Conservation (phyloP, 2,888 invertebrate species). For the Lumbricus terrestris region DNA sequence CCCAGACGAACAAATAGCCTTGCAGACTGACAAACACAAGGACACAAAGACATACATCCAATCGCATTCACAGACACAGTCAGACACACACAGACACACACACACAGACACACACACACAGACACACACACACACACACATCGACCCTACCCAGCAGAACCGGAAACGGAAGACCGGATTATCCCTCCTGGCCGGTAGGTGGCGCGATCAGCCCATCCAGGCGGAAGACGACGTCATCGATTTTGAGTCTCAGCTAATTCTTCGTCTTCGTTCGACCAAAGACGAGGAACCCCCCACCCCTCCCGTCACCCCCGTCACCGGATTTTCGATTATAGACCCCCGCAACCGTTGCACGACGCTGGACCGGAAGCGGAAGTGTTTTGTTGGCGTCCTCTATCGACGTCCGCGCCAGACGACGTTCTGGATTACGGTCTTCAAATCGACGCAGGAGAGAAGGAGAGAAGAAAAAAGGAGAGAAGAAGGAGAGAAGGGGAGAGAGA, state of each 20-base stretch:
- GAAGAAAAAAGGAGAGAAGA: no score
- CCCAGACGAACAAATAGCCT: no score
- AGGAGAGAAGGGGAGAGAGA: no score
- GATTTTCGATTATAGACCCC: background rate
- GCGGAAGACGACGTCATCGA: background rate
- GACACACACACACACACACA: background rate
- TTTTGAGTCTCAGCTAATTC: background rate
- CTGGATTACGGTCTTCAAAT: background rate
- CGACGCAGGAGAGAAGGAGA: background rate
- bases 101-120: background rate
- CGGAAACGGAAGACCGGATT: background rate
- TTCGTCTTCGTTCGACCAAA: background rate
- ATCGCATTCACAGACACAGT: background rate
- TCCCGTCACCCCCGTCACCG: no score
- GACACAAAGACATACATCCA: no score
- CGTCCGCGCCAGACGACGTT: background rate
- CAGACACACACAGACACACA: background rate
- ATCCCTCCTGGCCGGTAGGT: background rate
- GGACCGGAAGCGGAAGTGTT: conserved; percentile 3
- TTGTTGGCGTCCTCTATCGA: background rate
- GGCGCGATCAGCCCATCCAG: background rate
- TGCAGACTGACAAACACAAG: no score
- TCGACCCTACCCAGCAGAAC: background rate
- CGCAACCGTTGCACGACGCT: no score
- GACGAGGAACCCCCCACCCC: background rate